Conservation (phyloP, 37 sponge, comb jelly and placozoan genomes). For the Tethya wilhelma region DNA sequence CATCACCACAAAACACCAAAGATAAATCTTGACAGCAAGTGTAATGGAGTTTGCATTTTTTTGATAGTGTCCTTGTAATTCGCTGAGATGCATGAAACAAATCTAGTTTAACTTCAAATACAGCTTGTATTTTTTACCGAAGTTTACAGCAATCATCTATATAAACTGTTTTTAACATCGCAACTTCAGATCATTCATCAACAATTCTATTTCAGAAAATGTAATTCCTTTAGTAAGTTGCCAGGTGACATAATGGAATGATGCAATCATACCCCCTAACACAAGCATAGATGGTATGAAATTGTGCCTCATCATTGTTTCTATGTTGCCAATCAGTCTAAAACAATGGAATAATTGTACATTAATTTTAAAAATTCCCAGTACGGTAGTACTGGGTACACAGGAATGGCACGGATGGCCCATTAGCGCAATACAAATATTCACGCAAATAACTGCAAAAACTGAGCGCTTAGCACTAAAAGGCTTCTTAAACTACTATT, state of each 20-base stretch:
- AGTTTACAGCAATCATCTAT: constrained; percentile 54
- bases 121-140: constrained; percentile 20
- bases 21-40: constrained; percentile 16
- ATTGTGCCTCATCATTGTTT: constrained; percentile 19
- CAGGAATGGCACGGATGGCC: no score
- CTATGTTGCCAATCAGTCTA: not conserved
- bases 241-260: constrained; percentile 39
- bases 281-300: not conserved
- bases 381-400: no score
- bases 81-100: constrained; percentile 62
- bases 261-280: not conserved
- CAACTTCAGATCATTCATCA: not conserved
- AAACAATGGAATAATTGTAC: no score
- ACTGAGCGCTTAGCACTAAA: no score
- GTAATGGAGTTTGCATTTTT: not conserved
- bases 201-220: constrained; percentile 17
- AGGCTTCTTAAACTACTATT: no score
- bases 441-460: no score
- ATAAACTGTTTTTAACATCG: constrained; percentile 2
- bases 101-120: constrained; percentile 40
- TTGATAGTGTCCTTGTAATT: constrained; percentile 31
- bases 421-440: no score
- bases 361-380: no score
- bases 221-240: constrained; percentile 31
- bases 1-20: constrained; percentile 27